Evolutionary conservation across 2,113 vertebrate genomes (phyloP).

Genomic region (Rhinoderma darwinii): DNA sequence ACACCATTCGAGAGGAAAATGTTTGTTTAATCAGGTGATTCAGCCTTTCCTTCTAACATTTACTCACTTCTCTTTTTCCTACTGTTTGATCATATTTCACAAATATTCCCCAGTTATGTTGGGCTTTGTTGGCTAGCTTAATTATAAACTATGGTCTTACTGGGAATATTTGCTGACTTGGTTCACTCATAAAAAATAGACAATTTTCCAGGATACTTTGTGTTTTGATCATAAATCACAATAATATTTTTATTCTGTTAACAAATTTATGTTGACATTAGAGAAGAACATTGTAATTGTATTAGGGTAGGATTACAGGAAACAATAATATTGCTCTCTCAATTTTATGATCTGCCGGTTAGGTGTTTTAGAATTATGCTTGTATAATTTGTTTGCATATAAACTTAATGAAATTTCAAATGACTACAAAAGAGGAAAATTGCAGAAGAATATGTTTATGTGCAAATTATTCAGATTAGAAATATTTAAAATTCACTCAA

Average conservation of each 20-base stretch:
- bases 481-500: neutral
- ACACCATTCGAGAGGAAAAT: neutral
- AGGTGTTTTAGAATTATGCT: neutral
- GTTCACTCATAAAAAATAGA: neutral
- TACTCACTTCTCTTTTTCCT: conserved; percentile 27
- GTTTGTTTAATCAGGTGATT: conserved; percentile 46
- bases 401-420: neutral
- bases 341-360: neutral
- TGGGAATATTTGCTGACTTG: conserved; percentile 20
- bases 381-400: neutral
- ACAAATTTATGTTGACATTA: neutral
- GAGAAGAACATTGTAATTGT: neutral
- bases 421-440: neutral
- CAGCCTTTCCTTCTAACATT: conserved; percentile 23
- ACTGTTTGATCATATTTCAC: conserved; percentile 56
- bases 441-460: neutral
- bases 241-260: neutral
- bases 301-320: neutral
- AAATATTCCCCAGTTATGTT: conserved; percentile 41
- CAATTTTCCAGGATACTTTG: neutral
- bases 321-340: neutral
- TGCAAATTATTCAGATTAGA: neutral
- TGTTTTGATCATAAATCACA: neutral
- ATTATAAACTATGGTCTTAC: conserved; percentile 22
- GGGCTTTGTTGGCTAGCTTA: conserved; percentile 56